Evolutionary conservation across 2,113 vertebrate genomes (phyloP).

Genomic region (Tragelaphus buxtoni): DNA sequence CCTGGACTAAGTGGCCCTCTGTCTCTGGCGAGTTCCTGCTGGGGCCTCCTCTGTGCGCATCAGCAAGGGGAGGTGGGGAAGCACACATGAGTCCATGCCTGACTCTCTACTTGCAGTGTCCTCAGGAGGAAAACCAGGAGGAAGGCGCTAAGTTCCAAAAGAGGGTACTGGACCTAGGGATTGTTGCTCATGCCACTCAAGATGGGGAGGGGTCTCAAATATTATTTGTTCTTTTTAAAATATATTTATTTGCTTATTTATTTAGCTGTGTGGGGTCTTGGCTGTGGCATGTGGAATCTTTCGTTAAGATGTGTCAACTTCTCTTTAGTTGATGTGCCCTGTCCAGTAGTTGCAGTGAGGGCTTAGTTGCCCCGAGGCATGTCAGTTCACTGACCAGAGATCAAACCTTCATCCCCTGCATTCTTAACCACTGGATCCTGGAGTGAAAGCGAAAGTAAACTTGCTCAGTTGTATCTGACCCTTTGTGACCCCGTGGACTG

Average conservation of each 20-base stretch:
- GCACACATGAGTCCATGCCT: too few relatives aligned
- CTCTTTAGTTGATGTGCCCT: background rate
- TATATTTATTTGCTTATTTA: background rate
- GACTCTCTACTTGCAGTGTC: background rate
- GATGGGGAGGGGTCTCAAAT: background rate
- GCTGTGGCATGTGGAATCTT: background rate
- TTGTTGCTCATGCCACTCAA: background rate
- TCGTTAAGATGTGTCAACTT: accelerated
- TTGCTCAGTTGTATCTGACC: background rate
- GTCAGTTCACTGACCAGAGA: background rate
- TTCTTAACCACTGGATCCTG: background rate
- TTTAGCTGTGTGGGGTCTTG: background rate
- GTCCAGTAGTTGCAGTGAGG: background rate
- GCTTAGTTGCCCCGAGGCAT: background rate
- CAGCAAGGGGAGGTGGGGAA: background rate
- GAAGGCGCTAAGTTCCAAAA: background rate
- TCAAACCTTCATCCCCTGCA: background rate
- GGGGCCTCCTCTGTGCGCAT: background rate
- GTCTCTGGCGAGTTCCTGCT: background rate
- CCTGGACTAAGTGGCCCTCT: background rate
- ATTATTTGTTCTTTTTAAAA: background rate
- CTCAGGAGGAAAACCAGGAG: background rate
- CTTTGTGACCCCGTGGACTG: background rate
- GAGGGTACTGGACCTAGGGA: too few relatives aligned
- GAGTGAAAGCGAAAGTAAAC: background rate